Percentiles rank a stretch among this genome's conserved stretches.
Evolutionary conservation across 2,888 invertebrate species (phyloP).

Genomic region (Xylota segnis): DNA sequence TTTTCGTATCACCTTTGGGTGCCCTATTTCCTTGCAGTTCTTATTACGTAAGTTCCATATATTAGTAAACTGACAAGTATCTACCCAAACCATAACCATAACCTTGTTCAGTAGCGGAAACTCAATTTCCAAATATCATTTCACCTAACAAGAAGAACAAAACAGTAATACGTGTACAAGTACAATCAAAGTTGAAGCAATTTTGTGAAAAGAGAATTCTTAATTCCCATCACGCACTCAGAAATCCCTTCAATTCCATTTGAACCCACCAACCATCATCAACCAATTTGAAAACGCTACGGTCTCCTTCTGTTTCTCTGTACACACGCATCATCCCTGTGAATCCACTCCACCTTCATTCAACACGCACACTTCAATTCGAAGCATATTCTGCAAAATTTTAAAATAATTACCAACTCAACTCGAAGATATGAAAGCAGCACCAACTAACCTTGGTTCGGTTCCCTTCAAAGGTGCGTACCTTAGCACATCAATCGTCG

Average conservation of each 20-base stretch:
- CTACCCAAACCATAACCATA: not conserved
- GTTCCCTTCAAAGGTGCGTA: constrained; percentile 33
- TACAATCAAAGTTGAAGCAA: constrained; percentile 20
- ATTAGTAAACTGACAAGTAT: no score
- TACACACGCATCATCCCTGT: not conserved
- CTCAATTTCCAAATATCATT: constrained; percentile 1
- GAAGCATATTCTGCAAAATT: constrained; percentile 20
- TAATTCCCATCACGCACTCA: constrained; percentile 33
- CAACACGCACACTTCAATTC: not conserved
- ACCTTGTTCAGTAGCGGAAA: not conserved
- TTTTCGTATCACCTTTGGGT: no score
- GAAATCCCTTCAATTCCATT: constrained; percentile 18
- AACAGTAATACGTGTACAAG: constrained; percentile 4
- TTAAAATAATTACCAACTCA: constrained; percentile 50
- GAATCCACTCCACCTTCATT: not conserved
- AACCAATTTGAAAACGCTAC: constrained; percentile 8
- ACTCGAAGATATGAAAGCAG: constrained; percentile 31
- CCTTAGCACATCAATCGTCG: constrained; percentile 34
- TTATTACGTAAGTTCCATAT: no score
- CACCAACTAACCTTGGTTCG: constrained; percentile 19
- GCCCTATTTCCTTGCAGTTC: no score
- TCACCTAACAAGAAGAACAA: not conserved
- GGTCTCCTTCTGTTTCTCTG: not conserved
- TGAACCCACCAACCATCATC: constrained; percentile 12
- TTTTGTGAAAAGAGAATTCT: constrained; percentile 18